phyloP scores from a whole-genome alignment of 2,113 vertebrate genomes.

The Tachysurus fulvidraco region DNA sequence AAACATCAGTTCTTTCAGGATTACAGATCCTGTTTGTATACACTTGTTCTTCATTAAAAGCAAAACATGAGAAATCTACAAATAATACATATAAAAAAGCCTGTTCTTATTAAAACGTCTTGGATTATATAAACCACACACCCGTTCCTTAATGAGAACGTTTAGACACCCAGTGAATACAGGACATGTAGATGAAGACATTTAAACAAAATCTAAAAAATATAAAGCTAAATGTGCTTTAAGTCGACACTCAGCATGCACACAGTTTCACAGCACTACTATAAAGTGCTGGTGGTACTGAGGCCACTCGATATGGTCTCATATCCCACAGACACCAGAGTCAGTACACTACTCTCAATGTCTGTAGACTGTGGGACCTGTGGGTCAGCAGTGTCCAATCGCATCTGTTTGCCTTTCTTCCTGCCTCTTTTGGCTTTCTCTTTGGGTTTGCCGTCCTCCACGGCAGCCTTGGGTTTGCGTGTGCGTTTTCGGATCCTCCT shows the following conservation, averaged over 20 bases:
- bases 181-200: conserved; percentile 22
- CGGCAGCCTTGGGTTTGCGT: conserved; percentile 56
- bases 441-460: conserved; percentile 54
- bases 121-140: background rate
- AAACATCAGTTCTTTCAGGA: conserved; percentile 15
- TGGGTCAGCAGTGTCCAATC: conserved; percentile 36
- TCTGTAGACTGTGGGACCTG: conserved; percentile 60
- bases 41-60: conserved; percentile 18
- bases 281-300: conserved; percentile 53
- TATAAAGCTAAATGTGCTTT: conserved; percentile 43
- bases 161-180: conserved; percentile 1
- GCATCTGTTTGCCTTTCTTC: conserved; percentile 63
- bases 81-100: background rate
- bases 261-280: background rate
- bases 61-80: background rate
- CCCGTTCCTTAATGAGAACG: background rate
- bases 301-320: conserved; percentile 73
- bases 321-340: conserved; percentile 75
- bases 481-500: conserved; percentile 70
- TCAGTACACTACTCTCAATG: conserved; percentile 69
- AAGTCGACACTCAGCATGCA: conserved; percentile 47
- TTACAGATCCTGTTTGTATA: conserved; percentile 15
- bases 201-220: conserved; percentile 9
- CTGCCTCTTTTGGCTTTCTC: conserved; percentile 64
- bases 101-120: conserved; percentile 1